Percentiles rank a stretch among this genome's conserved stretches.
Conservation (phyloP, 2,113 vertebrate species). For the Atractosteus spatula region DNA sequence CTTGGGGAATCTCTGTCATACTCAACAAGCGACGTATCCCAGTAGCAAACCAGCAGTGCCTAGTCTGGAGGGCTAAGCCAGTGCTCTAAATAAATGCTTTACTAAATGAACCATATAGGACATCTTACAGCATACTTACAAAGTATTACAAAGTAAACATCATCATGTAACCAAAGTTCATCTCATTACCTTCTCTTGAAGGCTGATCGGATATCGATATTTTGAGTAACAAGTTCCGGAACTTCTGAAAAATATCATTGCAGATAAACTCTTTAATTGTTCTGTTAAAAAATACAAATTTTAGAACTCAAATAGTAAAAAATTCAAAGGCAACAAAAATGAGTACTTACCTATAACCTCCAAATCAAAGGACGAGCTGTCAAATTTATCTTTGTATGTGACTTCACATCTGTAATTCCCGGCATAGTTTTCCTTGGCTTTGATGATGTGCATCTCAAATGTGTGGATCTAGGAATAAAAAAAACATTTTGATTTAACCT, state of each 20-base stretch:
- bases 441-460: conserved; percentile 98
- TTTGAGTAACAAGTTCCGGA: conserved; percentile 66
- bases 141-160: too few relatives aligned
- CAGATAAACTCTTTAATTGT: not conserved
- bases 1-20: too few relatives aligned
- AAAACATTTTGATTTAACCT: not conserved
- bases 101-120: too few relatives aligned
- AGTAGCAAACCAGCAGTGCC: too few relatives aligned
- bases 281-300: not conserved
- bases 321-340: not conserved
- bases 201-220: conserved; percentile 94
- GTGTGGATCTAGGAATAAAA: conserved; percentile 79
- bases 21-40: too few relatives aligned
- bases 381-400: conserved; percentile 94
- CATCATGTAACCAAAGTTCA: not conserved
- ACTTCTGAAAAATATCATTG: conserved; percentile 71
- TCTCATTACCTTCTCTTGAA: conserved; percentile 96
- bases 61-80: too few relatives aligned
- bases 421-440: conserved; percentile 93
- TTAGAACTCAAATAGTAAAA: not conserved
- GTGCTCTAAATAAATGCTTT: too few relatives aligned
- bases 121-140: too few relatives aligned
- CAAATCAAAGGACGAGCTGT: conserved; percentile 93
- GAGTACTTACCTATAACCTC: conserved; percentile 81
- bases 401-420: conserved; percentile 97